Percentiles rank a stretch among this genome's conserved stretches.
phyloP scores from a whole-genome alignment of 2,113 vertebrate genomes.

The Rhinopomastus cyanomelas region DNA sequence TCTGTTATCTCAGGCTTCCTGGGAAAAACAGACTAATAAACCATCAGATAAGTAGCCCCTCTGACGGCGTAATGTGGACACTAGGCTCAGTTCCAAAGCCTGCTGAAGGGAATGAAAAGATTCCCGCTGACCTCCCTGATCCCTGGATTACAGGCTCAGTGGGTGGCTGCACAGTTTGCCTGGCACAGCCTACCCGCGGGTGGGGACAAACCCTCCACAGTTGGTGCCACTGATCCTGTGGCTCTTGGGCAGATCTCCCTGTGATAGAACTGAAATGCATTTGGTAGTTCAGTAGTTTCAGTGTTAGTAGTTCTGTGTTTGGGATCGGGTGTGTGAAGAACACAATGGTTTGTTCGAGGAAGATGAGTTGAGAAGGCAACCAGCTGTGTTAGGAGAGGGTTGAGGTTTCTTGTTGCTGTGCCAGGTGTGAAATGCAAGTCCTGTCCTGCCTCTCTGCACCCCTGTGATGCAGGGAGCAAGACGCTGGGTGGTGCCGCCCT shows the following conservation, averaged over 20 bases:
- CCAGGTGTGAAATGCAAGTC: fast-evolving
- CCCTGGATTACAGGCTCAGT: background rate
- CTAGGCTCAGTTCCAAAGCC: slow-evolving; percentile 32
- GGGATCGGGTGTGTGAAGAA: background rate
- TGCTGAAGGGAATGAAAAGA: slow-evolving; percentile 35
- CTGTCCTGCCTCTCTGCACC: fast-evolving
- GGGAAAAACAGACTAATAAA: slow-evolving; percentile 61
- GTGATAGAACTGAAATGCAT: background rate
- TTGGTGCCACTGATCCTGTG: background rate
- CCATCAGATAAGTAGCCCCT: slow-evolving; percentile 3
- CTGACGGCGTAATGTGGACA: background rate
- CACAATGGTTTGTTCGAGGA: background rate
- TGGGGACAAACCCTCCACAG: background rate
- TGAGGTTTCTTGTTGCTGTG: background rate
- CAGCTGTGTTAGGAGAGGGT: background rate
- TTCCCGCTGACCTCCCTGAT: slow-evolving; percentile 30
- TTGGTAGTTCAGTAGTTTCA: too few species aligned
- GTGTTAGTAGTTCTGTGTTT: fast-evolving
- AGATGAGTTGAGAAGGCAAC: background rate
- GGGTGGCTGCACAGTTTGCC: background rate
- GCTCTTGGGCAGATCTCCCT: background rate
- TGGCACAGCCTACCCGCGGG: background rate
- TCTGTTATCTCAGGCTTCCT: slow-evolving; percentile 64
- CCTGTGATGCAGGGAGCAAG: background rate
- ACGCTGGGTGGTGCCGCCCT: background rate